A percentile compares a stretch with the other conserved stretches of the same genome.
These are phyloP conservation scores for Ardeotis arabs DNA, from an alignment of 2,113 vertebrate genomes.

Conservation along the genomic window DNA sequence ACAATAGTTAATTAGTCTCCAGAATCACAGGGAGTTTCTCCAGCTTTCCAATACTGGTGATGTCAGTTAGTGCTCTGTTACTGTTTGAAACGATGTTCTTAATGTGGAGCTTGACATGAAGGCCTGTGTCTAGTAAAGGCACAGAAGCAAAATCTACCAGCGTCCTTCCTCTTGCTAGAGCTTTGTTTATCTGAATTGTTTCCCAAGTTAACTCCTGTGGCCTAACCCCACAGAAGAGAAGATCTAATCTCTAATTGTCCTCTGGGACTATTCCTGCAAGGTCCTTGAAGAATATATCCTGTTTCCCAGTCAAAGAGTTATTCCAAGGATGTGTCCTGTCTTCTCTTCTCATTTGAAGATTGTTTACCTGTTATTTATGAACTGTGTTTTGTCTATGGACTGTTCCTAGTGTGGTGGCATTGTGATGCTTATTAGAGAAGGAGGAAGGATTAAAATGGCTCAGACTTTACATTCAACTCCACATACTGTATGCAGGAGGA, in stretches of 20 bases:
- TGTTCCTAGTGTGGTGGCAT: constrained; percentile 8
- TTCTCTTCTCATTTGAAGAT: constrained; percentile 66
- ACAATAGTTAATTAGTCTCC: constrained; percentile 13
- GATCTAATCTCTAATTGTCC: constrained; percentile 62
- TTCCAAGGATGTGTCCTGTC: constrained; percentile 70
- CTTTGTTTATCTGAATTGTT: constrained; percentile 78
- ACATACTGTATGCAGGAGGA: neutral
- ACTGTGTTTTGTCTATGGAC: constrained; percentile 74
- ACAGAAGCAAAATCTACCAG: constrained; percentile 63
- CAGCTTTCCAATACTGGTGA: constrained; percentile 7
- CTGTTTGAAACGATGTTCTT: constrained; percentile 51
- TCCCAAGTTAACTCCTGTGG: constrained; percentile 76
- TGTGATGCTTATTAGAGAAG: neutral
- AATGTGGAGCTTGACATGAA: constrained; percentile 52
- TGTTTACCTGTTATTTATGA: constrained; percentile 71
- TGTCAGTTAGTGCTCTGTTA: constrained; percentile 56
- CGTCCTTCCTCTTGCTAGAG: constrained; percentile 67
- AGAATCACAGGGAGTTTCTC: constrained; percentile 12
- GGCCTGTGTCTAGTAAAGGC: constrained; percentile 52
- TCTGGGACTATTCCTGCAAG: constrained; percentile 52
- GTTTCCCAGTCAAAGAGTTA: constrained; percentile 72
- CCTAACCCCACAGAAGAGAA: constrained; percentile 69
- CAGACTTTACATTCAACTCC: neutral
- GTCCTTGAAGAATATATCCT: constrained; percentile 77
- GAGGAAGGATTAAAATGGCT: constrained; percentile 36